A percentile compares a stretch with the other conserved stretches of the same genome.
These are phyloP conservation scores for Pterobdella sp. DNA, from an alignment of 2,888 invertebrate genomes.

Conservation along the genomic window DNA sequence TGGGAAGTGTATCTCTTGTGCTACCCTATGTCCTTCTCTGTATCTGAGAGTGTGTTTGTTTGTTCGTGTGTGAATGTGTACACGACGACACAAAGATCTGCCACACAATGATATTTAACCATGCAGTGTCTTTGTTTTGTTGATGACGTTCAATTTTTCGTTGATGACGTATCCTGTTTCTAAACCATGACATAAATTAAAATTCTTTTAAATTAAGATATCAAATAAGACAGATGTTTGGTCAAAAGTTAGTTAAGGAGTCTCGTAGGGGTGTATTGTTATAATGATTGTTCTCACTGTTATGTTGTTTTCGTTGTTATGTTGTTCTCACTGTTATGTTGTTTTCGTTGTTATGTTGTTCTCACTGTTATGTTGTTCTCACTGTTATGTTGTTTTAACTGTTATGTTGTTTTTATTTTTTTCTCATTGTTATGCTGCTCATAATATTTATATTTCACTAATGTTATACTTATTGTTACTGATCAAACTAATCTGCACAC, in stretches of 20 bases:
- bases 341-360: background rate
- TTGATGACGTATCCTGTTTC: constrained; percentile 1
- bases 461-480: background rate
- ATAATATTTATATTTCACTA: background rate
- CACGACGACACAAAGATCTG: too few species aligned
- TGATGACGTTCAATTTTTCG: background rate
- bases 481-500: background rate
- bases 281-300: background rate
- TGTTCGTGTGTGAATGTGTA: background rate
- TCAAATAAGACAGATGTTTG: too few species aligned
- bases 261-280: background rate
- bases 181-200: too few species aligned
- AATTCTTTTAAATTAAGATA: too few species aligned
- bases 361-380: background rate
- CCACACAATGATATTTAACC: too few species aligned
- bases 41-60: constrained; percentile 9
- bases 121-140: too few species aligned
- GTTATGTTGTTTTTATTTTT: background rate
- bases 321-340: background rate
- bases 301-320: background rate
- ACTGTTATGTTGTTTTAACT: background rate
- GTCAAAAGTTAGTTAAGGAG: too few species aligned
- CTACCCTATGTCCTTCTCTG: constrained; percentile 32
- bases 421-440: background rate
- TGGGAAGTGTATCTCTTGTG: constrained; percentile 42